phyloP scores from a whole-genome alignment of 2,888 invertebrate genomes.

The Oligia latruncula region DNA sequence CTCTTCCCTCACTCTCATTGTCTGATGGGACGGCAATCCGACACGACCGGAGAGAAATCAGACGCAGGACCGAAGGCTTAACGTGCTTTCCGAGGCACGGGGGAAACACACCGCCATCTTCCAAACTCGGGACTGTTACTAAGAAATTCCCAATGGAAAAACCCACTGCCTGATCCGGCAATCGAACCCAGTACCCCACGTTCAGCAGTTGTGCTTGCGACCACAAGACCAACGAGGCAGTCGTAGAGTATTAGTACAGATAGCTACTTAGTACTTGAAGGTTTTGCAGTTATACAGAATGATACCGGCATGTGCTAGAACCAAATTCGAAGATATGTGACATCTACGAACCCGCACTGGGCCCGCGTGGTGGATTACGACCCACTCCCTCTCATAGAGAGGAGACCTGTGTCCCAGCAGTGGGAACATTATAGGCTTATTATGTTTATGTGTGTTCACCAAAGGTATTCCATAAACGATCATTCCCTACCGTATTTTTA shows the following conservation, averaged over 20 bases:
- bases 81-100: not conserved
- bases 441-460: not conserved
- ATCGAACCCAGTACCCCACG: not conserved
- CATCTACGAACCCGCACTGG: too few species aligned
- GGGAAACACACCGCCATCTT: not conserved
- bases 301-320: too few species aligned
- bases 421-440: not conserved
- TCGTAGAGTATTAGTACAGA: too few species aligned
- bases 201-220: not conserved
- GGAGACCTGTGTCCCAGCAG: too few species aligned
- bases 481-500: slow-evolving; percentile 22
- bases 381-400: too few species aligned
- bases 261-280: too few species aligned
- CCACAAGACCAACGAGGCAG: not conserved
- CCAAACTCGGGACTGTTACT: not conserved
- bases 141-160: not conserved
- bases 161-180: not conserved
- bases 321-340: too few species aligned
- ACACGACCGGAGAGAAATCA: not conserved
- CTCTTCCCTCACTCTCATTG: not conserved
- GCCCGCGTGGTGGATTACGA: too few species aligned
- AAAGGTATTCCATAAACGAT: slow-evolving; percentile 39
- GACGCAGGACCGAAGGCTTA: not conserved
- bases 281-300: too few species aligned
- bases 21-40: not conserved